phyloP scores from a whole-genome alignment of 2,888 invertebrate species.

The Metacarcinus magister region DNA sequence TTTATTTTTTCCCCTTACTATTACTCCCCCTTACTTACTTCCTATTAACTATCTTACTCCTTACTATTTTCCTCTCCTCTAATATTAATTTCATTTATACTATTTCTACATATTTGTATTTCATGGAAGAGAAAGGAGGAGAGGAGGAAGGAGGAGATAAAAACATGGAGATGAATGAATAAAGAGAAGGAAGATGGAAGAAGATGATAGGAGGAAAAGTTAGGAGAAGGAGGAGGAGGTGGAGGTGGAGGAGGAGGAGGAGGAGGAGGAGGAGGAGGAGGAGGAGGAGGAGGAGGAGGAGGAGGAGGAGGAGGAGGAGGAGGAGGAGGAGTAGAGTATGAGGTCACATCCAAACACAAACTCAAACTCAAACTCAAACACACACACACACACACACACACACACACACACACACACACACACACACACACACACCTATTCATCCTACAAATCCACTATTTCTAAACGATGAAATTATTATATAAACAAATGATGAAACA shows the following conservation, averaged over 20 bases:
- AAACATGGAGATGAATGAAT: not conserved
- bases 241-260: not conserved
- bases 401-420: slow-evolving; percentile 58
- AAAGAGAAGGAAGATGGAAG: not conserved
- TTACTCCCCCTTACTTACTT: too few species aligned
- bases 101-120: not conserved
- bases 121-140: not conserved
- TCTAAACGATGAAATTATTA: not conserved
- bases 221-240: not conserved
- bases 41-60: too few species aligned
- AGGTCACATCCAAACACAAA: not conserved
- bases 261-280: not conserved
- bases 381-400: not conserved
- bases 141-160: not conserved
- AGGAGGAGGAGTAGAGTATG: not conserved
- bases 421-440: too few species aligned
- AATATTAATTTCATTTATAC: too few species aligned
- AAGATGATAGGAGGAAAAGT: not conserved
- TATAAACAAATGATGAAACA: not conserved
- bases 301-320: slow-evolving; percentile 1
- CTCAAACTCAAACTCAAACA: not conserved
- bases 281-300: not conserved
- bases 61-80: too few species aligned
- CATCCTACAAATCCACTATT: too few species aligned
- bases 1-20: too few species aligned